Evolutionary conservation across 1,140 invertebrate genomes (phyloP), one percentile per base, ranked within the genome.

Genomic region (Drosophila aff.): DNA sequence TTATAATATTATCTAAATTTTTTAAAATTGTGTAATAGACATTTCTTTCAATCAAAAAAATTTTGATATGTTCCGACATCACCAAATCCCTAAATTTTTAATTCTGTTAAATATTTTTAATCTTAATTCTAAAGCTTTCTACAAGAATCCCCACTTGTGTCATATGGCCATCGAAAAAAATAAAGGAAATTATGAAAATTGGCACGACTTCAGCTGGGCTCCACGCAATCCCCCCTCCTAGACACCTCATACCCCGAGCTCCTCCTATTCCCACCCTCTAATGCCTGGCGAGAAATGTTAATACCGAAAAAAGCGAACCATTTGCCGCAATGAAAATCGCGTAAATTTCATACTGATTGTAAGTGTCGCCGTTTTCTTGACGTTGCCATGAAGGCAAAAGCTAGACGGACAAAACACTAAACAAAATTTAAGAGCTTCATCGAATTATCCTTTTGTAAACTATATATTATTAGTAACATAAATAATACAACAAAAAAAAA

Each of bases 251-350:
- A 36, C 65, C 46, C 38, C 59, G 46, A 50, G 46, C 31, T 15
- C n/a, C 15, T 21, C 31, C 40, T n/a, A 10, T 43, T 18, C 21
- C 33, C 13, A n/a, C 28, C 31, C 28, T 18, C 59, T 21, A 38
- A 61, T 67, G 68, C 60, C 57, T 81, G 76, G 65, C 74, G 65
- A 87, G 77, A 87, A 89, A 87, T 87, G 84, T 87, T 87, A 87
- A 87, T 89, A 87, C 84, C 81, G 68, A 87, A 87, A 87, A 87
- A 87, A 89, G 76, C 84, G 69, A 87, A 87, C 84, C 84, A 87
- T 87, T 87, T 87, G 84, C 84, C 84, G 84, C 84, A 87, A 89
- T 87, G 84, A 87, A 87, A 87, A 87, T 87, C 84, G 84, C 84
- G 84, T 87, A 87, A 87, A 87, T 87, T 87, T 87, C 81, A 81